Percentiles rank a stretch among this genome's conserved stretches.
Evolutionary conservation across 2,113 vertebrate genomes (phyloP).

Genomic region (Helogale parvula): DNA sequence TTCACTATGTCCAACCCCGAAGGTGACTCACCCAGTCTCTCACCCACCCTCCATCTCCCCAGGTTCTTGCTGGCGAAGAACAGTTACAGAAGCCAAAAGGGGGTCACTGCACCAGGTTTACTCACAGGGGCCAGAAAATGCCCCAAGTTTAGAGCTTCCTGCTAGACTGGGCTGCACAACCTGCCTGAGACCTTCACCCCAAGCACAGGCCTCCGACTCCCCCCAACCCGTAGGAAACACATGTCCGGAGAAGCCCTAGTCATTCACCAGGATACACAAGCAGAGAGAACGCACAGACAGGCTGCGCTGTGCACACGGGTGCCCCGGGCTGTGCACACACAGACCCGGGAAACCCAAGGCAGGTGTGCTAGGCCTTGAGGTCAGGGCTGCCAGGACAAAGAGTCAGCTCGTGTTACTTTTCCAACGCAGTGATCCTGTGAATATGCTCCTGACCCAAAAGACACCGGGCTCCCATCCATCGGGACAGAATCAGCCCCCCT

Average conservation of each 20-base stretch:
- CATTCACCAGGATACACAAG: neutral
- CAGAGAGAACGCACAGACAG: neutral
- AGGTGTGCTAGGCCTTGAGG: neutral
- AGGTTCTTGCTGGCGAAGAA: neutral
- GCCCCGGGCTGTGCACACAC: too few species aligned
- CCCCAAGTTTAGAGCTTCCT: neutral
- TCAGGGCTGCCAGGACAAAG: neutral
- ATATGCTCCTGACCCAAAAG: neutral
- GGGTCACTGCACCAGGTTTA: neutral
- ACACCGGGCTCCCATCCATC: neutral
- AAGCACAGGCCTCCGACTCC: accelerated
- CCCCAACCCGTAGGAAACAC: neutral
- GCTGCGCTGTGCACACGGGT: too few species aligned
- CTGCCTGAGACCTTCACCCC: accelerated
- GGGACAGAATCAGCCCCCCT: neutral
- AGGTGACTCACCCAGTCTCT: neutral
- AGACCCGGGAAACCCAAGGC: neutral
- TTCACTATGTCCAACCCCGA: neutral
- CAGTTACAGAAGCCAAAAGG: neutral
- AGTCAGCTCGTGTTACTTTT: accelerated
- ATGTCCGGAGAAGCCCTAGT: neutral
- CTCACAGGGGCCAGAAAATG: neutral
- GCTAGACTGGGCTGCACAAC: accelerated
- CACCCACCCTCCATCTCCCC: neutral
- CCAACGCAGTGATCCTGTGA: neutral